Conservation (phyloP, 35 echinoderm and acorn worm species). For the Apostichopus californicus region DNA sequence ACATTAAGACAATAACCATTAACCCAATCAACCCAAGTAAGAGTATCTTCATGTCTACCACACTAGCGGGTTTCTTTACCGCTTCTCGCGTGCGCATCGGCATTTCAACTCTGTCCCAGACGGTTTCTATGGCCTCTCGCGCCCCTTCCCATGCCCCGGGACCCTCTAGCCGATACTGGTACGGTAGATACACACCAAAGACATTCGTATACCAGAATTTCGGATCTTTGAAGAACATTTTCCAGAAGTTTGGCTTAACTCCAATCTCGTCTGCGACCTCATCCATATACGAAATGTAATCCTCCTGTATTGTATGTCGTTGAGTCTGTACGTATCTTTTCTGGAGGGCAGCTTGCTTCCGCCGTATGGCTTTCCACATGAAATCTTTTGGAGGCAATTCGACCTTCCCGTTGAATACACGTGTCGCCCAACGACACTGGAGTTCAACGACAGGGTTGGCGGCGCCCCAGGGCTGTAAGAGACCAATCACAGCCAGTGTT, state of each 20-base stretch:
- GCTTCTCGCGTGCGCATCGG: constrained; percentile 59
- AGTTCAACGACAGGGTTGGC: constrained; percentile 63
- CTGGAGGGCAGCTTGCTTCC: constrained; percentile 50
- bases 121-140: constrained; percentile 66
- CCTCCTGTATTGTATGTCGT: constrained; percentile 74
- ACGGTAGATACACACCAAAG: constrained; percentile 60
- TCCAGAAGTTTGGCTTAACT: constrained; percentile 68
- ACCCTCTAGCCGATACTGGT: constrained; percentile 73
- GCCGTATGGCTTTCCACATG: constrained; percentile 58
- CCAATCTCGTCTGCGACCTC: constrained; percentile 74
- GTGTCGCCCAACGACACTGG: constrained; percentile 76
- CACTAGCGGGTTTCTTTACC: not conserved
- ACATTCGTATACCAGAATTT: constrained; percentile 58
- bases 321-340: constrained; percentile 59
- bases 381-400: constrained; percentile 50
- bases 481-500: constrained; percentile 76
- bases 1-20: not conserved
- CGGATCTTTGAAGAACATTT: constrained; percentile 70
- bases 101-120: constrained; percentile 67
- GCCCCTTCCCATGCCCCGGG: constrained; percentile 71
- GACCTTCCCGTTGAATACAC: constrained; percentile 66
- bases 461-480: constrained; percentile 64
- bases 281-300: constrained; percentile 66
- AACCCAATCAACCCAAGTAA: not conserved
- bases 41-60: not conserved